Conservation (phyloP, 1,140 invertebrate genomes). For the Euschistus heros region DNA sequence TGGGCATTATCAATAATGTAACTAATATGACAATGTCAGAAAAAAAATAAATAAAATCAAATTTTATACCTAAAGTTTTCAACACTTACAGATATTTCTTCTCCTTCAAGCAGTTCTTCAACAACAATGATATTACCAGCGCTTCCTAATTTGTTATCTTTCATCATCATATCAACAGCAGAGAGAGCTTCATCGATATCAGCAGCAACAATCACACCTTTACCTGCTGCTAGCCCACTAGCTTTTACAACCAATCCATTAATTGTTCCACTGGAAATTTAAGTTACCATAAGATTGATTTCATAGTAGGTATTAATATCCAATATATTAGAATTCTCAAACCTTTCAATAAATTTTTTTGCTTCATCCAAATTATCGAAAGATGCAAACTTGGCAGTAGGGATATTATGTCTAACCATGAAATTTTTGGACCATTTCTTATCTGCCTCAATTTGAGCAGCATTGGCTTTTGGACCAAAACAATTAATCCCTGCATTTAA, state of each 20-base stretch:
- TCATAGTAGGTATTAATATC: background rate
- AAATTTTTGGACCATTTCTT: constrained; percentile 92
- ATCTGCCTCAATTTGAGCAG: constrained; percentile 79
- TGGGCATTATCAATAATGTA: too few relatives aligned
- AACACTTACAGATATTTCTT: constrained; percentile 78
- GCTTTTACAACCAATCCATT: constrained; percentile 86
- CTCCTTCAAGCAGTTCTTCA: constrained; percentile 83
- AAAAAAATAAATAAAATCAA: too few relatives aligned
- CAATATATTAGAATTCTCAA: constrained; percentile 14
- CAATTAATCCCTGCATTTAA: constrained; percentile 51
- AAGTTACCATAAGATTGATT: background rate
- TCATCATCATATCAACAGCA: constrained; percentile 71
- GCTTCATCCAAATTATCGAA: constrained; percentile 67
- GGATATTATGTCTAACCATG: constrained; percentile 78
- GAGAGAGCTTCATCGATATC: constrained; percentile 63
- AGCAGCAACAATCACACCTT: constrained; percentile 83
- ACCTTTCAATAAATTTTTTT: constrained; percentile 66
- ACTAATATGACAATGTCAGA: too few relatives aligned
- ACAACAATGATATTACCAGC: constrained; percentile 76
- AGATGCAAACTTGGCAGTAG: constrained; percentile 75
- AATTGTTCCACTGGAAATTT: constrained; percentile 51
- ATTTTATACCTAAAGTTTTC: too few relatives aligned
- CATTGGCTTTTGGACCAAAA: constrained; percentile 74
- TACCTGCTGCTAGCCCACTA: constrained; percentile 87
- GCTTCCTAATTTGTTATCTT: constrained; percentile 59